Evolutionary conservation across 2,888 invertebrate species (phyloP), one percentile per base, ranked within the genome.

Genomic region (Xanthorhoe designata): DNA sequence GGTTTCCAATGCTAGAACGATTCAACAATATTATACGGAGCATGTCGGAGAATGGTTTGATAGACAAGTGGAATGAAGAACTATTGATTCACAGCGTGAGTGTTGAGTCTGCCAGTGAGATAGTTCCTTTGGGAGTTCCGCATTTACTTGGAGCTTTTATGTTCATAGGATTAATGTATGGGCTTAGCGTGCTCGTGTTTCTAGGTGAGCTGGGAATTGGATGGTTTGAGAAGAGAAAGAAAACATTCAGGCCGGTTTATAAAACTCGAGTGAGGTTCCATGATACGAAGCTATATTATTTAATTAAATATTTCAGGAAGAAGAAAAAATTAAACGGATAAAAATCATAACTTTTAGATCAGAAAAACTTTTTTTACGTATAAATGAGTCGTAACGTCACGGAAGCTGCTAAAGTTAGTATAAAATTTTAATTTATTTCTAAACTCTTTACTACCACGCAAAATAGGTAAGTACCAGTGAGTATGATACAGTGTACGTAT

Each of bases 91-190:
- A 88, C 47, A 80, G 74, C 18, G 77, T 75, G 4, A 78, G 75
- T 32, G 65, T 65, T n/a, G 87, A 87, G 71, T 85, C 81, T 17
- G 73, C 85, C 8, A 86, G 85, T 66, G 80, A 78, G 10, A 86
- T 92, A 66, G 83, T 83, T 10, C 89, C 93, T 32, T 72, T 94
- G 57, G 84, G 88, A 49, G 83, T 89, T 45, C 88, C 87, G 58
- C 93, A 94, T 78, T 84, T 94, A 72, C 72, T 92, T 5, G 94
- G 94, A 0, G 94, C 93, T 45, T 94, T 94, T 63, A 88, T 93
- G 81, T 84, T 94, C 57, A 90, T 93, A 70, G 87, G 87, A 8
- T 80, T 93, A n/a, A 88, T 93, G 86, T 90, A 90, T 62, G 82
- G 66, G 1, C 79, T 83, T 0, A 89, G 90, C 73, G 74, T 90